Evolutionary conservation across 2,797 vertebrate species (phyloP).

Genomic region (Gouania willdenowi): DNA sequence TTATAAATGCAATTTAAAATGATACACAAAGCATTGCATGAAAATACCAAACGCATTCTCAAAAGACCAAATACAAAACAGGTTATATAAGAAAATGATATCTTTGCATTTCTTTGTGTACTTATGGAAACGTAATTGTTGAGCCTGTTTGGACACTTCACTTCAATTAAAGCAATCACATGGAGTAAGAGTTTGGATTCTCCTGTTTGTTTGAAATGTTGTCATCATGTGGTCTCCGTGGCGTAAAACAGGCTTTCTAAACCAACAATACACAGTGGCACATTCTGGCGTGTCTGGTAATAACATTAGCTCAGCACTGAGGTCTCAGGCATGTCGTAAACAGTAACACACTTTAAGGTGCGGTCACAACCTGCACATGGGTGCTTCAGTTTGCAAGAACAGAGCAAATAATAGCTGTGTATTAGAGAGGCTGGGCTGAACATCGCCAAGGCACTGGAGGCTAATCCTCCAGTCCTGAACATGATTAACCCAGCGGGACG

Average conservation of each 20-base stretch:
- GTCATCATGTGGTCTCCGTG: background rate
- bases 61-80: too few relatives aligned
- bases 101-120: too few relatives aligned
- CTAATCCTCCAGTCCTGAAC: conserved; percentile 67
- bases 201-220: too few relatives aligned
- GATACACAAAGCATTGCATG: too few relatives aligned
- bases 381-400: conserved; percentile 8
- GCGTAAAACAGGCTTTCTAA: conserved; percentile 8
- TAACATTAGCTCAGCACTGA: conserved; percentile 7
- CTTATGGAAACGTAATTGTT: too few relatives aligned
- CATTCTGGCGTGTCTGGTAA: conserved; percentile 2
- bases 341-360: background rate
- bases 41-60: too few relatives aligned
- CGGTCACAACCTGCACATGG: background rate
- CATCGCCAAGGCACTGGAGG: conserved; percentile 44
- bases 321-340: conserved; percentile 5
- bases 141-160: too few relatives aligned
- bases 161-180: too few relatives aligned
- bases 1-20: too few relatives aligned
- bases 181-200: too few relatives aligned
- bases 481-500: conserved; percentile 54
- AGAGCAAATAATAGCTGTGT: conserved; percentile 41
- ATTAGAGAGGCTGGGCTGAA: conserved; percentile 36
- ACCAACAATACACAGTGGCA: conserved; percentile 6
- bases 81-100: too few relatives aligned